These are phyloP conservation scores for Tetramorium simillimum DNA, from an alignment of 1,140 invertebrate genomes.

Conservation along the genomic window DNA sequence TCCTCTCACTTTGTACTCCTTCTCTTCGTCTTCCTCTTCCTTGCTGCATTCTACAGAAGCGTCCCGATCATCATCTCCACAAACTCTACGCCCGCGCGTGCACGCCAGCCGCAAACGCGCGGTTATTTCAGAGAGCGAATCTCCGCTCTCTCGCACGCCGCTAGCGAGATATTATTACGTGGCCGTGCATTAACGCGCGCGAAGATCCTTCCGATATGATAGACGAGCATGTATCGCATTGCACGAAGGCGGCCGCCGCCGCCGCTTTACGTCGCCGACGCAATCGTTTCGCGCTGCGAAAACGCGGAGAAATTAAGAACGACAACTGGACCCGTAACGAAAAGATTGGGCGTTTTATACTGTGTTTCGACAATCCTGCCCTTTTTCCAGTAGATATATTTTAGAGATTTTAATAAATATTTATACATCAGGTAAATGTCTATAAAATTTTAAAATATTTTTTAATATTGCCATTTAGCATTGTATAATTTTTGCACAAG, in stretches of 20 bases:
- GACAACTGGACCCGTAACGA: conserved; percentile 7
- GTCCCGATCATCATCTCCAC: conserved; percentile 70
- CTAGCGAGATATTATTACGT: conserved; percentile 73
- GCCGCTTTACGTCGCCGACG: neutral
- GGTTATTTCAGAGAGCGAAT: conserved; percentile 77
- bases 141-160: conserved; percentile 55
- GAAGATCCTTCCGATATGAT: conserved; percentile 50
- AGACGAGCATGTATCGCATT: conserved; percentile 49
- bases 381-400: neutral
- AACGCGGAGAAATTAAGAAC: conserved; percentile 23
- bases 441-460: neutral
- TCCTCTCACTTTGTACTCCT: conserved; percentile 19
- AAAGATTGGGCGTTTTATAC: neutral
- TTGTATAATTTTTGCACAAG: neutral
- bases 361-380: neutral
- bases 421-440: neutral
- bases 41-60: conserved; percentile 66
- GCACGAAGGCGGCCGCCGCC: conserved; percentile 2
- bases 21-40: conserved; percentile 45
- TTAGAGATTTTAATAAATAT: neutral
- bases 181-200: conserved; percentile 33
- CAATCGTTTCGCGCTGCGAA: conserved; percentile 16
- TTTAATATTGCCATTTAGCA: neutral
- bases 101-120: conserved; percentile 66
- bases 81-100: conserved; percentile 55